Base-by-base conservation (phyloP, 2,113 vertebrate genomes). In the Centropus bengalensis region DNA sequence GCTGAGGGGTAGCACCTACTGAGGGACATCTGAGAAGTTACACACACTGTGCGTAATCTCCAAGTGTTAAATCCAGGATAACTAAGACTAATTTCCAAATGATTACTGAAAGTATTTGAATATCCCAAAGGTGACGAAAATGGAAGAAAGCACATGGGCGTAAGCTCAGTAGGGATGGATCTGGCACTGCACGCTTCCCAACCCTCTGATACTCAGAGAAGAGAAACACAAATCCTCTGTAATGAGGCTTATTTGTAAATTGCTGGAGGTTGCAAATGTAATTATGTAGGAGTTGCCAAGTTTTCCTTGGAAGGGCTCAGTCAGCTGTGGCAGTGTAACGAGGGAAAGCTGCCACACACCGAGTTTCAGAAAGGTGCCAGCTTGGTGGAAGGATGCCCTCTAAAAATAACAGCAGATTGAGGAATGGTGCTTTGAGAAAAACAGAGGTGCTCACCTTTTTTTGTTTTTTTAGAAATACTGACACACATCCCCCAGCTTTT, bases 331-430 rank as follows among this genome's bases (percentile, higher is more conserved):
- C 6, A 3, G 77, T 5, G 18, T 40, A 51, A 79, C 3, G 30
- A 89, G 82, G 51, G 55, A 73, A 77, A 82, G 54, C 33, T 69
- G 77, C 33, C 67, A 62, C 82, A 77, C 70, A 80, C n/a, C 64
- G 44, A 44, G 68, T 64, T 80, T 54, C 73, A 69, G 68, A 52
- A 66, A 78, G 30, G 55, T 76, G 58, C 63, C 24, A 66, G 68
- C 18, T 42, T 75, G 64, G 20, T 1, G 1, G 33, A 82, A 52
- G 60, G 47, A 78, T 2, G 2, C 38, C 47, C 56, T 81, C 73
- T 94, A 86, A 94, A 94, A 96, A 78, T 75, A 92, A 74, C 52
- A 78, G 64, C 54, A 70, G 74, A 59, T 2, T 82, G 56, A 74
- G 36, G 69, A 88, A 91, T 0, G 6, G 67, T 10, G 66, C 32